Conservation (phyloP, 1,140 invertebrate genomes). For the fruit fly (Drosophila melanogaster) region DNA sequence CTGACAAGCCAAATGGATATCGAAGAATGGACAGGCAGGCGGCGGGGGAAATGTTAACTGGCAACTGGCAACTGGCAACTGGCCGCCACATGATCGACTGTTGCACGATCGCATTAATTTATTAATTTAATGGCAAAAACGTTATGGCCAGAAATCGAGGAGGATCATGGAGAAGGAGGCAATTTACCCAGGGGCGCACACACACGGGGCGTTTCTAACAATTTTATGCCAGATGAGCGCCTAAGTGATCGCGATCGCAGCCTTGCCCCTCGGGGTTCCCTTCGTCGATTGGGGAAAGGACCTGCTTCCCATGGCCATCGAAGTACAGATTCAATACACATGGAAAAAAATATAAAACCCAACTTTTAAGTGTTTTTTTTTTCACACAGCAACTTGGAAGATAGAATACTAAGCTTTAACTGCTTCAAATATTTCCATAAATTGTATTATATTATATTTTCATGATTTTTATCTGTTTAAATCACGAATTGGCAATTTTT, state of each 20-base stretch:
- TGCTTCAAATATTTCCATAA: neutral
- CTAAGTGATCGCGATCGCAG: slow-evolving; percentile 76
- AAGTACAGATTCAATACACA: slow-evolving; percentile 12
- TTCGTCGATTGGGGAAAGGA: slow-evolving; percentile 13
- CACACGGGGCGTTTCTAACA: slow-evolving; percentile 84
- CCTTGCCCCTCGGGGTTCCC: slow-evolving; percentile 45
- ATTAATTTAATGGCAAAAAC: slow-evolving; percentile 84
- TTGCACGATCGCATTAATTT: slow-evolving; percentile 83
- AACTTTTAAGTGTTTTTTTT: too few relatives aligned
- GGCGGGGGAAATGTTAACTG: slow-evolving; percentile 7
- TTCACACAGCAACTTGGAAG: too few relatives aligned
- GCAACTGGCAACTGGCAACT: slow-evolving; percentile 15
- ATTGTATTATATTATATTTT: too few relatives aligned
- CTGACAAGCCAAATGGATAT: slow-evolving; percentile 55
- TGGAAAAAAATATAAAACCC: neutral
- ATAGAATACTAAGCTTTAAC: neutral
- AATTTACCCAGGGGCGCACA: slow-evolving; percentile 53
- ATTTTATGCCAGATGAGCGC: slow-evolving; percentile 83
- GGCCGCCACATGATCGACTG: slow-evolving; percentile 50
- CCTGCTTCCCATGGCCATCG: slow-evolving; percentile 21
- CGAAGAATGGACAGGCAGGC: neutral
- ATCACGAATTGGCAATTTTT: neutral
- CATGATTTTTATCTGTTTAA: neutral
- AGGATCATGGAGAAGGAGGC: slow-evolving; percentile 3
- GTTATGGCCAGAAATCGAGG: slow-evolving; percentile 54